phyloP scores from a whole-genome alignment of 2,797 vertebrate species.

The Sebastes kiyomatsui region DNA sequence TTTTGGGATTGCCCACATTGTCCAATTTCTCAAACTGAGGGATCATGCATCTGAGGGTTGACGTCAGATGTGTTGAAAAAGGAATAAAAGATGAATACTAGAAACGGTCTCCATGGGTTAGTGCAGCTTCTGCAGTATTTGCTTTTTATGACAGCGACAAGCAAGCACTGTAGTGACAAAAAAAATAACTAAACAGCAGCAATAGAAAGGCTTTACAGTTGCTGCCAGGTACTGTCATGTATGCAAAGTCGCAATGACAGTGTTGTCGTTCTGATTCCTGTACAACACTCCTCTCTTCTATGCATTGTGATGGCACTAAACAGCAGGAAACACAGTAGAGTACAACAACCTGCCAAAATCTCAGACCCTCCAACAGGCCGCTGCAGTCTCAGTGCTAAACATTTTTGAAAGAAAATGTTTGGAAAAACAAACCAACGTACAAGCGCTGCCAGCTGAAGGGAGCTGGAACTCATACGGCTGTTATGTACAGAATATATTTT shows the following conservation, averaged over 20 bases:
- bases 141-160: slow-evolving; percentile 25
- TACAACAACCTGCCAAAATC: slow-evolving; percentile 32
- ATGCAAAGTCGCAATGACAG: slow-evolving; percentile 37
- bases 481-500: neutral
- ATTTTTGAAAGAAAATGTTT: slow-evolving; percentile 17
- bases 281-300: neutral
- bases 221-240: slow-evolving; percentile 36
- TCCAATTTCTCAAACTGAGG: slow-evolving; percentile 33
- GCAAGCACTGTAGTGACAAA: slow-evolving; percentile 13
- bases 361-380: neutral
- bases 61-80: slow-evolving; percentile 17
- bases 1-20: slow-evolving; percentile 38
- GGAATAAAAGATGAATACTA: slow-evolving; percentile 6
- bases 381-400: slow-evolving; percentile 3
- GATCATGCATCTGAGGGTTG: slow-evolving; percentile 24
- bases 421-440: neutral
- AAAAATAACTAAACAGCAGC: slow-evolving; percentile 19
- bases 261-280: slow-evolving; percentile 43
- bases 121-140: slow-evolving; percentile 27
- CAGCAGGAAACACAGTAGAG: slow-evolving; percentile 6
- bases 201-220: slow-evolving; percentile 14
- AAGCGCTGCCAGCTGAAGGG: neutral
- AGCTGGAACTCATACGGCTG: neutral
- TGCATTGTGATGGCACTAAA: slow-evolving; percentile 23
- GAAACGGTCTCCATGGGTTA: slow-evolving; percentile 10